Base-by-base conservation (phyloP, 2,888 invertebrate species). In the Ormyrus nitidulus region DNA sequence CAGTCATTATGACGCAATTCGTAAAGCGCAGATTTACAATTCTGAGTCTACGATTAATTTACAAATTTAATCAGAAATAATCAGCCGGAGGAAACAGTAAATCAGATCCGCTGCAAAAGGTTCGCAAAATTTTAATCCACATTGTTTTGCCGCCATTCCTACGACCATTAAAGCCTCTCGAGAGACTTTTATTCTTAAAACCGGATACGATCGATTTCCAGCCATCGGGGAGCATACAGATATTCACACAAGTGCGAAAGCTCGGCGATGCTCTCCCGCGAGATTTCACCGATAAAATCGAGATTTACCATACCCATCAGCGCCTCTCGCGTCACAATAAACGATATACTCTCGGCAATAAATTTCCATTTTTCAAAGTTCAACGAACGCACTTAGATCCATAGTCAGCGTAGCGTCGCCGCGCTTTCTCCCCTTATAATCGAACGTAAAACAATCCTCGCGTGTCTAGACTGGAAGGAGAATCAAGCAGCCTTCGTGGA, bases 361-460 rank as follows among this genome's bases (percentile, higher is more conserved):
- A 65, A 77, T 72, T 59, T 75, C 53, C 58, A 65, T 69, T 71
- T 72, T 77, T 65, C 46, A 51, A 54, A 64, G 80, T 77, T 81
- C 77, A 81, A 77, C 77, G 74, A 77, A 77, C 80, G 77, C 8
- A 9, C 10, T 6, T 6, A 11, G 34, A n/a, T 19, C 6, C 54
- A 19, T 13, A 9, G 51, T 11, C 62, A 5, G 58, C 51, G 48
- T 4, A 51, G 54, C 59, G 44, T 59, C 58, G 65, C 44, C 53
- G 53, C 71, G 59, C 78, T 78, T 81, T 78, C 81, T 81, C 78
- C 51, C 75, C 78, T 75, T 56, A 72, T 68, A 74, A 81, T 81
- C 66, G 66, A 46, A 46, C 77, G 71, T 62, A 81, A 77, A 68
- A 74, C 77, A 78, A 75, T 75, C 59, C 58, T 5, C 48, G 49